Evolutionary conservation across 2,113 vertebrate species (phyloP).

Genomic region (Uria aalge): DNA sequence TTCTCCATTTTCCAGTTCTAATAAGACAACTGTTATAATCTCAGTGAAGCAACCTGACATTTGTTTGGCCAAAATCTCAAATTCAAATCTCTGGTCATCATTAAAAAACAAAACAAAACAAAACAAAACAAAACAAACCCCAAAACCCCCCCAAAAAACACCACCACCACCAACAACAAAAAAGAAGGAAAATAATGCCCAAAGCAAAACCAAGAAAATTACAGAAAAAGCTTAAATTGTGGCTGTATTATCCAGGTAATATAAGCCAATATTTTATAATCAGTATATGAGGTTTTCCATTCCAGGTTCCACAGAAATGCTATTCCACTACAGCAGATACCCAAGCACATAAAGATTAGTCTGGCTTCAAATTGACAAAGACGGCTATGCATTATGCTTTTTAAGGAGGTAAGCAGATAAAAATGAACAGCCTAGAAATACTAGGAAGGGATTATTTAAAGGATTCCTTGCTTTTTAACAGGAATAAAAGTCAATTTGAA

Average conservation of each 20-base stretch:
- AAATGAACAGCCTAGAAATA: not conserved
- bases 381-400: not conserved
- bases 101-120: not conserved
- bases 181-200: accelerated
- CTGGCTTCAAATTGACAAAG: not conserved
- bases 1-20: not conserved
- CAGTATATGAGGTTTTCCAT: not conserved
- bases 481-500: not conserved
- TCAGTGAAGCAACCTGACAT: not conserved
- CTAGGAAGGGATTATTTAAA: not conserved
- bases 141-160: too few relatives aligned
- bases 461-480: not conserved
- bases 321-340: not conserved
- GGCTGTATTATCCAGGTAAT: not conserved
- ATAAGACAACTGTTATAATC: not conserved
- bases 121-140: not conserved
- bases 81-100: not conserved
- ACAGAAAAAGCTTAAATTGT: not conserved
- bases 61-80: accelerated
- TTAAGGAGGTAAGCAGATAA: not conserved
- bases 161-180: too few relatives aligned
- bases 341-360: not conserved
- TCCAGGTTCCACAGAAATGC: not conserved
- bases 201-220: not conserved
- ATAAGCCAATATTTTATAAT: not conserved